These are phyloP conservation scores for Meiosimyza platycephala DNA, from an alignment of 2,888 invertebrate genomes.

Conservation along the genomic window DNA sequence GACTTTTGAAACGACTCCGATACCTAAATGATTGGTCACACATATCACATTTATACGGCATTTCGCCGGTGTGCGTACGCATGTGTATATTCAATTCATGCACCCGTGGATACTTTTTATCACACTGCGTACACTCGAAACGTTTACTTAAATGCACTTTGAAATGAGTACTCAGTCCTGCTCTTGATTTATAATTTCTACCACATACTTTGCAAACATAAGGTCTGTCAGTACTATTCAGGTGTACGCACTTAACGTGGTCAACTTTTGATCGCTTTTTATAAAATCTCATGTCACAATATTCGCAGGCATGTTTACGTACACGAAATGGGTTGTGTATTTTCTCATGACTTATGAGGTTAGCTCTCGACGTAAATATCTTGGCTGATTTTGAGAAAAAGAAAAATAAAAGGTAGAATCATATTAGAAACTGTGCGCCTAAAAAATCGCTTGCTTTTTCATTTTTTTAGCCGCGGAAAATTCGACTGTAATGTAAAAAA, in stretches of 20 bases:
- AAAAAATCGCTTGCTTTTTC: too few species aligned
- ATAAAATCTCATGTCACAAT: slow-evolving; percentile 28
- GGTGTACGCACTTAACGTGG: neutral
- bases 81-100: slow-evolving; percentile 38
- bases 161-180: slow-evolving; percentile 36
- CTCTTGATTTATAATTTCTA: neutral
- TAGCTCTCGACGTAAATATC: slow-evolving; percentile 7
- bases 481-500: too few species aligned
- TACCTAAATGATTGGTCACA: slow-evolving; percentile 40
- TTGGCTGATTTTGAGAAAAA: slow-evolving; percentile 21
- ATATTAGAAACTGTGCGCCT: too few species aligned
- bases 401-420: neutral
- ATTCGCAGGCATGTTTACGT: slow-evolving; percentile 26
- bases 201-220: neutral
- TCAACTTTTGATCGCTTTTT: neutral
- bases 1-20: slow-evolving; percentile 39
- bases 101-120: slow-evolving; percentile 38
- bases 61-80: slow-evolving; percentile 36
- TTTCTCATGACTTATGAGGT: slow-evolving; percentile 27
- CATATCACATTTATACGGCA: slow-evolving; percentile 41
- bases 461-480: too few species aligned
- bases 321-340: slow-evolving; percentile 22
- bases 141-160: slow-evolving; percentile 33
- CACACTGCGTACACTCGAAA: slow-evolving; percentile 36
- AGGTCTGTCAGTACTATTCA: neutral